These are phyloP conservation scores for Polypterus senegalus DNA, from an alignment of 2,113 vertebrate species.

Conservation along the genomic window DNA sequence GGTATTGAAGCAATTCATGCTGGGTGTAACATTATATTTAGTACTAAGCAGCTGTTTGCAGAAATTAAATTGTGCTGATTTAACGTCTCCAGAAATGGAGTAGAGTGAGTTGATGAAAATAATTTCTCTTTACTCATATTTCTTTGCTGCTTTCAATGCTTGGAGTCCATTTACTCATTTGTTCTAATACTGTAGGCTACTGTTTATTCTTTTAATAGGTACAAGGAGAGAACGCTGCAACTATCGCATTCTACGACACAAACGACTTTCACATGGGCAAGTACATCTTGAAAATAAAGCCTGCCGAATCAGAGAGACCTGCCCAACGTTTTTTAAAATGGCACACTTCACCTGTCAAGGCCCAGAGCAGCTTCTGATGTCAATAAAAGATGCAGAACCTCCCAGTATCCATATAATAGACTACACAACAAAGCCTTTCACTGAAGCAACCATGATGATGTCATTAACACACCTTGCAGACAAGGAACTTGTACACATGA, in stretches of 20 bases:
- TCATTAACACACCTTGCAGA: constrained; percentile 88
- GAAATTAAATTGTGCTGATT: too few relatives aligned
- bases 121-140: too few relatives aligned
- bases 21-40: too few relatives aligned
- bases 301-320: constrained; percentile 18
- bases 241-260: constrained; percentile 62
- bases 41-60: too few relatives aligned
- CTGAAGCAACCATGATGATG: constrained; percentile 92
- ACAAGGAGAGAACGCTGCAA: constrained; percentile 76
- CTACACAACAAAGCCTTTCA: constrained; percentile 76
- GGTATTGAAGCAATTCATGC: too few relatives aligned
- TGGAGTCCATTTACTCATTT: too few relatives aligned
- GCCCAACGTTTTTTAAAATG: constrained; percentile 24
- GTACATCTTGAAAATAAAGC: constrained; percentile 32
- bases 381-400: constrained; percentile 80
- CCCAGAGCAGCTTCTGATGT: constrained; percentile 76
- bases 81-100: too few relatives aligned
- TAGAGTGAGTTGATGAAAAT: too few relatives aligned
- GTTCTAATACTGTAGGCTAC: too few relatives aligned
- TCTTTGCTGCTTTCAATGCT: too few relatives aligned
- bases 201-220: constrained; percentile 43
- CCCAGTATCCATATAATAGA: constrained; percentile 75
- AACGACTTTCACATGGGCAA: constrained; percentile 44
- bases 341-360: constrained; percentile 41
- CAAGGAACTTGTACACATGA: constrained; percentile 93